phyloP scores from a whole-genome alignment of 2,888 invertebrate species.

The Masnerella sp. region DNA sequence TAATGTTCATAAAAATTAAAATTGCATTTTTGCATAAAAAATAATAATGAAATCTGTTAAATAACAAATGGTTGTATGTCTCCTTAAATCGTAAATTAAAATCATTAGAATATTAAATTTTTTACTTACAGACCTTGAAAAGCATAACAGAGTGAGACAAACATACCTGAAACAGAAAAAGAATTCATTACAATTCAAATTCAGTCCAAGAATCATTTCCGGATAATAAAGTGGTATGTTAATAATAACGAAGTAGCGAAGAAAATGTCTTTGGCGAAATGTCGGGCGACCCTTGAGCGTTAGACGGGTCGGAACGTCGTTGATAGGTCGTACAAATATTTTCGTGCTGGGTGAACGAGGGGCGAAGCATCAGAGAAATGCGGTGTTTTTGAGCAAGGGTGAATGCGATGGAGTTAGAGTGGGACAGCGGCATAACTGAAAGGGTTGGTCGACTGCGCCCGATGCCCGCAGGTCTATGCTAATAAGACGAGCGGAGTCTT shows the following conservation, averaged over 20 bases:
- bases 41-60: too few relatives aligned
- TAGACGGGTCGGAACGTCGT: slow-evolving; percentile 50
- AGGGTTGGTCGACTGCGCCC: slow-evolving; percentile 46
- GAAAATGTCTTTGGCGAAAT: slow-evolving; percentile 23
- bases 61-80: too few relatives aligned
- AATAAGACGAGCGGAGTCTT: slow-evolving; percentile 52
- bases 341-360: slow-evolving; percentile 53
- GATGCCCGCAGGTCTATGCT: slow-evolving; percentile 56
- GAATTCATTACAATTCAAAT: slow-evolving; percentile 8
- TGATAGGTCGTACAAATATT: slow-evolving; percentile 60
- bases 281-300: slow-evolving; percentile 45
- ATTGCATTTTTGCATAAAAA: too few relatives aligned
- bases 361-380: slow-evolving; percentile 50
- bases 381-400: slow-evolving; percentile 49
- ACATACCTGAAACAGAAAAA: slow-evolving; percentile 35
- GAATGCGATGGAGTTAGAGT: slow-evolving; percentile 46
- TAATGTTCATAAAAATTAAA: too few relatives aligned
- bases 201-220: not conserved
- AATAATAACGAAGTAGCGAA: slow-evolving; percentile 27
- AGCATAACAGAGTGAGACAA: too few relatives aligned
- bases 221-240: slow-evolving; percentile 26
- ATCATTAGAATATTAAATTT: too few relatives aligned
- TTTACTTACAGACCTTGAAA: too few relatives aligned
- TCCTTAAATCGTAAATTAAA: too few relatives aligned
- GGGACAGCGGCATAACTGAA: slow-evolving; percentile 33